These are phyloP conservation scores for Myiopsitta monachus DNA, from an alignment of 2,113 vertebrate genomes.

Conservation along the genomic window DNA sequence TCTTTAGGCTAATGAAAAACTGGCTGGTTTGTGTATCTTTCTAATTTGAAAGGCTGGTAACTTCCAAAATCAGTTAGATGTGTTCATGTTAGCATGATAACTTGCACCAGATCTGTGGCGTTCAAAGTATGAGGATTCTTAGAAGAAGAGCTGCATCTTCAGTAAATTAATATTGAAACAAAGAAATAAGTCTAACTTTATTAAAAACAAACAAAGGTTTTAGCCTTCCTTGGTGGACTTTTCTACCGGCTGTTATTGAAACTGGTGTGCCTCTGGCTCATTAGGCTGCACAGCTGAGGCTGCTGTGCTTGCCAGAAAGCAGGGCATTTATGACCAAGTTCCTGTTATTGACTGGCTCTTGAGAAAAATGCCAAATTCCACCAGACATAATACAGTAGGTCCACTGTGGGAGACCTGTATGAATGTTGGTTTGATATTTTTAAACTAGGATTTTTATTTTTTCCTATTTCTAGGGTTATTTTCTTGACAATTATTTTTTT, in stretches of 20 bases:
- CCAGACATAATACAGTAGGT: slow-evolving; percentile 51
- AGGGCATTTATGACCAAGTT: slow-evolving; percentile 90
- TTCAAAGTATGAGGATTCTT: background rate
- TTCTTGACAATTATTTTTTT: background rate
- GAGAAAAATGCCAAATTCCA: slow-evolving; percentile 66
- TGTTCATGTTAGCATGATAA: background rate
- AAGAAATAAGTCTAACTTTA: background rate
- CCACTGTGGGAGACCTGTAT: slow-evolving; percentile 46
- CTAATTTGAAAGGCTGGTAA: background rate
- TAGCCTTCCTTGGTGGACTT: slow-evolving; percentile 5
- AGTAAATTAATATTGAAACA: background rate
- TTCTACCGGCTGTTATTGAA: slow-evolving; percentile 70
- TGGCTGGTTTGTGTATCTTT: background rate
- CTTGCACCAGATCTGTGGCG: background rate
- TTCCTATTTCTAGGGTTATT: background rate
- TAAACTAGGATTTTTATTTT: slow-evolving; percentile 11
- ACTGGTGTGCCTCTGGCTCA: slow-evolving; percentile 32
- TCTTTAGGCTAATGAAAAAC: background rate
- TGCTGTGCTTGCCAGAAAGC: slow-evolving; percentile 80
- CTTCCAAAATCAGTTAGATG: background rate
- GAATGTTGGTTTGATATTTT: slow-evolving; percentile 13
- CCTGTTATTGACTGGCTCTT: slow-evolving; percentile 89
- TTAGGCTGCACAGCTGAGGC: slow-evolving; percentile 71
- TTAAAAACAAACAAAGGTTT: slow-evolving; percentile 35
- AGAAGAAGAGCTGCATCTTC: background rate